Evolutionary conservation across 1,140 invertebrate species (phyloP), one percentile per base, ranked within the genome.

Genomic region (Aethina tumida): DNA sequence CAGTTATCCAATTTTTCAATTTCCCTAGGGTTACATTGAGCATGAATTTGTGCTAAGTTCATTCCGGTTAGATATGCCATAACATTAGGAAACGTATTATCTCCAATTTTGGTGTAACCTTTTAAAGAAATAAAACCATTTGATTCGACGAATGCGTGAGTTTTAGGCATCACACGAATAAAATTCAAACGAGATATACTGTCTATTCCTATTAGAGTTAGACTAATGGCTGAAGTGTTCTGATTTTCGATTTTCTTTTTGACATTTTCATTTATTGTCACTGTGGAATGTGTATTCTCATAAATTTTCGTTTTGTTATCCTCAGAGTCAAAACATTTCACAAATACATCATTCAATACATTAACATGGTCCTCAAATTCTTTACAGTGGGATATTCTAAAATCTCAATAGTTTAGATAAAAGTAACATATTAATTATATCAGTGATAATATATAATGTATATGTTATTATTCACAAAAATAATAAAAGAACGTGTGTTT

Each of bases 51-150:
- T 14, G 16, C 29, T 28, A 35, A 8, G 56, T 59, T 75, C 26
- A 70, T 66, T 2, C 84, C 85, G 2, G 76, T 81, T 14, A 88
- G 59, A 3, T 81, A 60, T 0, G 84, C 79, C 69, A 89, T 80
- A 13, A 90, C 53, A 59, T 90, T 90, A 0, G 84, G 82, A 55
- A 82, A 87, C 1, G 83, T 88, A 46, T 88, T 87, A 47, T 84
- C 83, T 2, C 73, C 84, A 46, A 77, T 69, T 59, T 80, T 81
- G 29, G 73, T 77, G 50, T 77, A 80, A 0, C 77, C 77, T 27
- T 64, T 58, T 10, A 79, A 56, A 14, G 65, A 62, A 7, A 73
- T 44, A 56, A 71, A 77, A 8, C 34, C 26, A 18, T 47, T 43
- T 15, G 43, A 63, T 20, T 70, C 67, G 6, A 92, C 59, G 55